A percentile compares a stretch with the other conserved stretches of the same genome.
Conservation (phyloP, 2,888 invertebrate species). For the Ptilodon capucinus region DNA sequence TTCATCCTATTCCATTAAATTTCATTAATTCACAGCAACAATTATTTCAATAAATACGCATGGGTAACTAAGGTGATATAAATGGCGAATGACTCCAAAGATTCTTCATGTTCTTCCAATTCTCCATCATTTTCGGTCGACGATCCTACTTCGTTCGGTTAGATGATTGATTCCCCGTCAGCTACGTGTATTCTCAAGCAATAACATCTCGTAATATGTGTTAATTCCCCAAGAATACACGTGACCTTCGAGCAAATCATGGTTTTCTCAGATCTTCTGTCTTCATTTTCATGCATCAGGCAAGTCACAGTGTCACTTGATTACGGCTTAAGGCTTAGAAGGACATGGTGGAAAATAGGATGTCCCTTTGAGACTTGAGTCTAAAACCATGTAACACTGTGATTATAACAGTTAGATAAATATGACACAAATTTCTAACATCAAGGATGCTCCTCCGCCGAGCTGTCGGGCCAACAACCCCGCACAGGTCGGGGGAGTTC, state of each 20-base stretch:
- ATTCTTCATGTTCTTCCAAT: background rate
- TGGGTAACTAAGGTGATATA: too few species aligned
- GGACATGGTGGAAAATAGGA: background rate
- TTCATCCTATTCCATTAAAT: too few species aligned
- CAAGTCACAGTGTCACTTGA: background rate
- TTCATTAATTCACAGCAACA: too few species aligned
- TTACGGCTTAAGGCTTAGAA: background rate
- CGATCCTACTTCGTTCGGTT: background rate
- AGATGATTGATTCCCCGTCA: conserved; percentile 86
- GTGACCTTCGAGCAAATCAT: conserved; percentile 90
- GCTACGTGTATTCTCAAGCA: conserved; percentile 99
- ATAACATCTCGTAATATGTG: conserved; percentile 97
- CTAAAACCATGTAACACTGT: background rate
- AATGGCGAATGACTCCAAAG: too few species aligned
- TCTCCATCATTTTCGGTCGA: background rate
- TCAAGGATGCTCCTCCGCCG: too few species aligned
- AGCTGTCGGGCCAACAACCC: too few species aligned
- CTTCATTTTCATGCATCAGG: background rate
- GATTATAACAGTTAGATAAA: background rate
- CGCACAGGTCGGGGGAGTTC: too few species aligned
- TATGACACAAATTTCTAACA: background rate
- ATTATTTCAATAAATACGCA: too few species aligned
- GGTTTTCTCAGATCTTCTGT: background rate
- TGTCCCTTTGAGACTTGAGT: background rate
- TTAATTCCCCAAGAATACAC: conserved; percentile 99